Percentiles rank a stretch among this genome's conserved stretches.
Evolutionary conservation across 2,113 vertebrate genomes (phyloP).

Genomic region (Capricornis sumatraensis): DNA sequence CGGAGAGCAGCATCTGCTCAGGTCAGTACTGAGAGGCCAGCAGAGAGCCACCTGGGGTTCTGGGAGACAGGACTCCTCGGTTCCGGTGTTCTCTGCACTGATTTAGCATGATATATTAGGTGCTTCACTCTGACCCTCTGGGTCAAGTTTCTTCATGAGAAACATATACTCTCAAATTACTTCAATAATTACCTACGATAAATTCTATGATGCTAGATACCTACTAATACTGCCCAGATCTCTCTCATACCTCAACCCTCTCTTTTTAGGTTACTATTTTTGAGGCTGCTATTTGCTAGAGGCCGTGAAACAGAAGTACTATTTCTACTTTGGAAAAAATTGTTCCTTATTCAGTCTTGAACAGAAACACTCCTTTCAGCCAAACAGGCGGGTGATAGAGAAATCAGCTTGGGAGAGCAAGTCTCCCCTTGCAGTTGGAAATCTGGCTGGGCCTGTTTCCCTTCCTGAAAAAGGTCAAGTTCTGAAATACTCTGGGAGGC

Average conservation of each 20-base stretch:
- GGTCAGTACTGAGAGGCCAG: not conserved
- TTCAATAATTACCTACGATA: not conserved
- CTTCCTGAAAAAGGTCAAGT: conserved; percentile 40
- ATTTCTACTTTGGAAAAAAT: conserved; percentile 4
- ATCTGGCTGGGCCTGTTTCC: conserved; percentile 27
- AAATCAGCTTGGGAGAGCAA: not conserved
- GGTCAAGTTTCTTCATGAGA: not conserved
- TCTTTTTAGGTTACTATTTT: not conserved
- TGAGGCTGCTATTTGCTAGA: conserved; percentile 15
- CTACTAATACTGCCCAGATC: not conserved
- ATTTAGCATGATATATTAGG: not conserved
- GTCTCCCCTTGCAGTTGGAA: not conserved
- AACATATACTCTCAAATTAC: not conserved
- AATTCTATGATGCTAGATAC: not conserved
- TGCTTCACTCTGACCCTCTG: not conserved
- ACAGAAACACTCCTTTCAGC: not conserved
- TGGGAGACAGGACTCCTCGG: not conserved
- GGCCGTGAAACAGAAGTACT: not conserved
- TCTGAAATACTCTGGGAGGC: not conserved
- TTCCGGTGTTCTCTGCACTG: not conserved
- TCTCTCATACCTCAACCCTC: not conserved
- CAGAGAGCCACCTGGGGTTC: not conserved
- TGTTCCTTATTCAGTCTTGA: not conserved
- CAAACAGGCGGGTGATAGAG: not conserved
- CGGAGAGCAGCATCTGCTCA: not conserved